Conservation (phyloP, 2,888 invertebrate species). For the Drosophila pseudotalamancana region DNA sequence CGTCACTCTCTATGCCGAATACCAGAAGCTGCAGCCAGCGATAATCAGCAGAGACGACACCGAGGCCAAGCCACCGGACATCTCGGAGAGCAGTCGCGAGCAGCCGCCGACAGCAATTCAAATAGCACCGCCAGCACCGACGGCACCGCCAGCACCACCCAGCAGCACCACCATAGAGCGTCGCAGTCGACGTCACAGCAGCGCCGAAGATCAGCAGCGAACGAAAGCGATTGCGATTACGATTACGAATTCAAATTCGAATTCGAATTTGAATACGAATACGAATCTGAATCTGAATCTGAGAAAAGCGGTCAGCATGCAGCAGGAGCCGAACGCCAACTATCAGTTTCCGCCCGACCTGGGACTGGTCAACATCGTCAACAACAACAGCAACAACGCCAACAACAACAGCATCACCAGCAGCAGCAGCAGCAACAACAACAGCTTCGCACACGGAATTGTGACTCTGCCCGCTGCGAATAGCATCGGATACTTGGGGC, state of each 20-base stretch:
- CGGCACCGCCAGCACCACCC: conserved; percentile 11
- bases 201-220: conserved; percentile 60
- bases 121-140: conserved; percentile 5
- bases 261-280: conserved; percentile 13
- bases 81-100: conserved; percentile 29
- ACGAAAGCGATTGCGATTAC: conserved; percentile 32
- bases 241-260: conserved; percentile 8
- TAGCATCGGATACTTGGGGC: conserved; percentile 53
- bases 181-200: conserved; percentile 58
- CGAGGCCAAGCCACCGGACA: conserved; percentile 74
- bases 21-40: conserved; percentile 73
- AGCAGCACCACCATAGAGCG: conserved; percentile 9
- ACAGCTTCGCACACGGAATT: conserved; percentile 37
- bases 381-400: conserved; percentile 57
- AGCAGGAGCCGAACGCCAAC: conserved; percentile 84
- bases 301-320: conserved; percentile 80
- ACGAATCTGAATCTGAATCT: conserved; percentile 17
- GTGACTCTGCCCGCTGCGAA: conserved; percentile 62
- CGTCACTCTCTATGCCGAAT: conserved; percentile 62
- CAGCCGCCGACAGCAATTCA: not conserved
- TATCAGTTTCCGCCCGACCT: conserved; percentile 84
- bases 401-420: conserved; percentile 17
- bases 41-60: conserved; percentile 63
- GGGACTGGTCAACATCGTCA: conserved; percentile 83
- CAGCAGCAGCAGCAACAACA: conserved; percentile 21